Percentiles rank a stretch among this genome's conserved stretches.
Conservation (phyloP, 2,797 vertebrate species). For the Aulostomus chinensis region DNA sequence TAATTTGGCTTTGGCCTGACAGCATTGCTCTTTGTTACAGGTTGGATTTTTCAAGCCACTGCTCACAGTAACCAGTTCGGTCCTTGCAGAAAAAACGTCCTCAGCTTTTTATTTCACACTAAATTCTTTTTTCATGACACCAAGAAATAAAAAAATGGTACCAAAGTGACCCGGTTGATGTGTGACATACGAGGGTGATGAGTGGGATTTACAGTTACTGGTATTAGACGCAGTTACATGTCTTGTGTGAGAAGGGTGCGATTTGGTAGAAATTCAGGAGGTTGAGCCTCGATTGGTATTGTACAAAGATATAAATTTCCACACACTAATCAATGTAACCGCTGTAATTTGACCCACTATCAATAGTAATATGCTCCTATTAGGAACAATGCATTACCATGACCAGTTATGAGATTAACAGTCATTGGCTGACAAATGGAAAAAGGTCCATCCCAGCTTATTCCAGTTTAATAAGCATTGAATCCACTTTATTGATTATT, state of each 20-base stretch:
- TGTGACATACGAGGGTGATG: too few species aligned
- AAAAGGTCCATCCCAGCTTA: constrained; percentile 60
- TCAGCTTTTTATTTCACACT: background rate
- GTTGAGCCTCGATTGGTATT: too few species aligned
- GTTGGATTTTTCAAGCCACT: constrained; percentile 25
- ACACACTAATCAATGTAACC: constrained; percentile 50
- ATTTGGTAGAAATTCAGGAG: too few species aligned
- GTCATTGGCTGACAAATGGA: constrained; percentile 68
- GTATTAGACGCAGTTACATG: too few species aligned
- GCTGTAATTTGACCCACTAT: constrained; percentile 63
- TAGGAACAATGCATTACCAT: constrained; percentile 61
- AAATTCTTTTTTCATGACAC: too few species aligned
- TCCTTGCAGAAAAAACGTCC: background rate
- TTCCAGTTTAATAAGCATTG: constrained; percentile 74
- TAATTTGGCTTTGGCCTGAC: constrained; percentile 83
- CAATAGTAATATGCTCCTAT: constrained; percentile 64
- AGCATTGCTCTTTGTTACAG: constrained; percentile 33
- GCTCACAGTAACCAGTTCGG: constrained; percentile 15
- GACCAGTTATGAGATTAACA: constrained; percentile 74
- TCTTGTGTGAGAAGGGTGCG: too few species aligned
- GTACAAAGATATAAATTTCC: constrained; percentile 53
- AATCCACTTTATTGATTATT: constrained; percentile 80
- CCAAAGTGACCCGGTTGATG: too few species aligned
- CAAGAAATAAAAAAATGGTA: too few species aligned
- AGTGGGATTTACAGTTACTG: too few species aligned